phyloP scores from a whole-genome alignment of 2,797 vertebrate genomes.

The Sarcophilus harrisii region DNA sequence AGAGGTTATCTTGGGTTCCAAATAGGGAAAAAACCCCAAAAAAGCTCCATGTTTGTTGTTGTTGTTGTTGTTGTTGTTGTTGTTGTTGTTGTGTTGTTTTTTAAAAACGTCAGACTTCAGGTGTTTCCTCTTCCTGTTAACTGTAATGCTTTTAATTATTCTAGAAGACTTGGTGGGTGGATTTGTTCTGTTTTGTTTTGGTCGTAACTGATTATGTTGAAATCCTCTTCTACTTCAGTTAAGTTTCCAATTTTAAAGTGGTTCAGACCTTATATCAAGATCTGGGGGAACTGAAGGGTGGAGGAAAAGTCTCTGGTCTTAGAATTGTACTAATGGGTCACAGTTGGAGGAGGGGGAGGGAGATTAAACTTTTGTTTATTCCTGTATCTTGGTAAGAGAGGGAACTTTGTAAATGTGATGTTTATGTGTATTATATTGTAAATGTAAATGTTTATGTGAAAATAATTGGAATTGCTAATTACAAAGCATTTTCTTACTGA shows the following conservation, averaged over 20 bases:
- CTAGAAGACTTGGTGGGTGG: not conserved
- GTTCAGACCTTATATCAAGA: not conserved
- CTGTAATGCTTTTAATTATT: not conserved
- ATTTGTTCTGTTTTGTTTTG: not conserved
- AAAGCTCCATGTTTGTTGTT: not conserved
- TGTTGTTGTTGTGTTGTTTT: not conserved
- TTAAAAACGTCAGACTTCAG: not conserved
- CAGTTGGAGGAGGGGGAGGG: no score
- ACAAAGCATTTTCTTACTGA: conserved; percentile 34
- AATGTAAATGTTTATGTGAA: not conserved
- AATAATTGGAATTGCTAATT: not conserved
- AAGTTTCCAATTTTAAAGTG: not conserved
- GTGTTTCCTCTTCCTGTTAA: not conserved
- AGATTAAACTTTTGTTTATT: not conserved
- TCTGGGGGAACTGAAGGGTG: not conserved
- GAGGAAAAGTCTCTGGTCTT: not conserved
- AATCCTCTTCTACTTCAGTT: not conserved
- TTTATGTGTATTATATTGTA: no score
- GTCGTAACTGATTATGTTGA: not conserved
- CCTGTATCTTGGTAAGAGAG: not conserved
- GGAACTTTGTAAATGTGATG: not conserved
- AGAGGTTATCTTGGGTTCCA: not conserved
- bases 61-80: not conserved
- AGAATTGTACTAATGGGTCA: not conserved
- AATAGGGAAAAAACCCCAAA: not conserved